Conservation (phyloP, 2,797 vertebrate species). For the Scyliorhinus canicula region DNA sequence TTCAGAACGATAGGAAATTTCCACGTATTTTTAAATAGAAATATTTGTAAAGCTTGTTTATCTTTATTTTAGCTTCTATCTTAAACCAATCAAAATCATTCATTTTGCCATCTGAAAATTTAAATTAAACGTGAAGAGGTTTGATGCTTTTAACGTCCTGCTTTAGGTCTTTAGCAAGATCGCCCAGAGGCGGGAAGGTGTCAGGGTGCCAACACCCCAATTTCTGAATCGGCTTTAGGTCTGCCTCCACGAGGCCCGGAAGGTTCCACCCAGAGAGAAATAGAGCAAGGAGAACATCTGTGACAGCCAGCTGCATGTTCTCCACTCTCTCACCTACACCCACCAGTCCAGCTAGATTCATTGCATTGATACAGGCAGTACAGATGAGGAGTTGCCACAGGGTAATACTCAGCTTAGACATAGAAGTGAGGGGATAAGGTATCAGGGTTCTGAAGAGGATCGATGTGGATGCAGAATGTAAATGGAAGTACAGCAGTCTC, state of each 20-base stretch:
- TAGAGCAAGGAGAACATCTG: background rate
- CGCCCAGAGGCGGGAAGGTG: background rate
- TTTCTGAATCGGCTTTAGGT: background rate
- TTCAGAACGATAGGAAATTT: background rate
- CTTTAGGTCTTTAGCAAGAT: too few species aligned
- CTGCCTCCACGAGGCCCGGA: background rate
- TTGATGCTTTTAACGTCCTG: background rate
- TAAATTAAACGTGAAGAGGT: background rate
- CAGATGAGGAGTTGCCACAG: background rate
- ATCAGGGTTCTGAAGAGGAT: background rate
- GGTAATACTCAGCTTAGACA: background rate
- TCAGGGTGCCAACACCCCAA: background rate
- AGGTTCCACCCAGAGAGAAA: background rate
- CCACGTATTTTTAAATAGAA: background rate
- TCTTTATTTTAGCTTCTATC: background rate
- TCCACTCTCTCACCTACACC: background rate
- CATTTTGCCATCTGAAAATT: background rate
- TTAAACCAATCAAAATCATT: background rate
- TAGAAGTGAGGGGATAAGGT: background rate
- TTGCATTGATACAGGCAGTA: background rate
- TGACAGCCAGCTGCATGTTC: background rate
- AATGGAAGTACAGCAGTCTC: background rate
- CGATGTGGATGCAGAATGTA: background rate
- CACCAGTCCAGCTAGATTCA: background rate
- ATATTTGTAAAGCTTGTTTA: background rate